A percentile compares a stretch with the other conserved stretches of the same genome.
Conservation (phyloP, 2,113 vertebrate genomes). For the Lepisosteus osseus region DNA sequence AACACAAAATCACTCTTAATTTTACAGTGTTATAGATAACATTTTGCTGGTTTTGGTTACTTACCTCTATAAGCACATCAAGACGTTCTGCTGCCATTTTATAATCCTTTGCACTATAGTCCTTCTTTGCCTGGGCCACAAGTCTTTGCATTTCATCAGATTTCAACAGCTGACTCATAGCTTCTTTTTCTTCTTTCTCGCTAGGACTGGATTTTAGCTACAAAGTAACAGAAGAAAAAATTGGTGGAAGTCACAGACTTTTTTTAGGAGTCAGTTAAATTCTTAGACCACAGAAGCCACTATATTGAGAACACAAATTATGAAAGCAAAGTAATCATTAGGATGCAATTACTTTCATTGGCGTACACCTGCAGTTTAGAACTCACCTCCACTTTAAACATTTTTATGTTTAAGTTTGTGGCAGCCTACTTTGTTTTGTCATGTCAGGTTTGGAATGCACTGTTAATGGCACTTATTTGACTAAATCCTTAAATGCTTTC, state of each 20-base stretch:
- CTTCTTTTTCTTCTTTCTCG: conserved; percentile 83
- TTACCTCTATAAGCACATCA: conserved; percentile 83
- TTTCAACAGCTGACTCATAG: conserved; percentile 78
- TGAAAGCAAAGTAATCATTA: no score
- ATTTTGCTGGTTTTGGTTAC: conserved; percentile 24
- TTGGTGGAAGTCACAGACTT: background rate
- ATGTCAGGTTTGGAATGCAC: background rate
- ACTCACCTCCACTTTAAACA: no score
- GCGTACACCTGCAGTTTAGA: no score
- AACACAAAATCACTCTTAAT: no score
- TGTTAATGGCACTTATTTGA: background rate
- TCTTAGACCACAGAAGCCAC: no score
- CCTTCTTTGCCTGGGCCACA: conserved; percentile 65
- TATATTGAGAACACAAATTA: no score
- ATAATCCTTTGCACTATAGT: conserved; percentile 72
- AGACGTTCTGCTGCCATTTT: conserved; percentile 69
- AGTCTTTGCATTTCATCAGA: conserved; percentile 86
- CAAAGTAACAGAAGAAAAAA: conserved; percentile 26
- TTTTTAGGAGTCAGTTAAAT: no score
- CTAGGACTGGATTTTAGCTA: conserved; percentile 87
- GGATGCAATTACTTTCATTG: no score
- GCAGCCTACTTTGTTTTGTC: no score
- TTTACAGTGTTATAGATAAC: no score
- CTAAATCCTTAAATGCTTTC: conserved; percentile 4
- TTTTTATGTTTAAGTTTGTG: no score